Conservation (phyloP, 2,888 invertebrate genomes). For the Cremastinae sp. region DNA sequence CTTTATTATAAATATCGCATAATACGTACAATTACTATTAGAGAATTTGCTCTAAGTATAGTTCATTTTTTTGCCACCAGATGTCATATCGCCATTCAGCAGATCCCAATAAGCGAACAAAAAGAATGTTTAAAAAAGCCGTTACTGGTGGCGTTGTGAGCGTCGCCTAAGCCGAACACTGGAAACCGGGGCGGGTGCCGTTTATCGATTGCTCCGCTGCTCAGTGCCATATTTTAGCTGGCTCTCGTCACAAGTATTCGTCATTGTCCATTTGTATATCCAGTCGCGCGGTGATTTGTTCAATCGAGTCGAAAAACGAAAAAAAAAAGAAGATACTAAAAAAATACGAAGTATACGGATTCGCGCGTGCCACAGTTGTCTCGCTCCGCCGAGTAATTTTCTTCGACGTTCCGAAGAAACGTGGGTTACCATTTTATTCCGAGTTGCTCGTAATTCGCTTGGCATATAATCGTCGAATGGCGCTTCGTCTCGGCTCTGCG, state of each 20-base stretch:
- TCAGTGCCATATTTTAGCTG: constrained; percentile 72
- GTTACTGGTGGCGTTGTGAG: constrained; percentile 49
- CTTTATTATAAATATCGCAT: no score
- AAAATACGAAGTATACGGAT: background rate
- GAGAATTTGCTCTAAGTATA: no score
- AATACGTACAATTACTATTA: no score
- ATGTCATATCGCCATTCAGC: no score
- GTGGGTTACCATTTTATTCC: constrained; percentile 41
- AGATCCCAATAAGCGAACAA: no score
- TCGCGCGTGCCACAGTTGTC: constrained; percentile 1
- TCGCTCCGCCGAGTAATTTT: no score
- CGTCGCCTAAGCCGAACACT: constrained; percentile 60
- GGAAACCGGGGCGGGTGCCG: constrained; percentile 67
- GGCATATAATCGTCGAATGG: constrained; percentile 3
- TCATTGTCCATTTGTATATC: constrained; percentile 64
- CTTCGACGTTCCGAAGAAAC: no score
- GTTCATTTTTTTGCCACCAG: no score
- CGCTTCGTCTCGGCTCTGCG: background rate
- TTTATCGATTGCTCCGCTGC: constrained; percentile 72
- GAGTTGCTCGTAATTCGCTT: background rate
- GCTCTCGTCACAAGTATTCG: constrained; percentile 57
- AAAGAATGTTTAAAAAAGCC: no score
- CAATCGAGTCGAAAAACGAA: background rate
- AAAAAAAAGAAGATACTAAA: background rate
- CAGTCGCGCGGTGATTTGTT: background rate